Conservation (phyloP, 2,113 vertebrate species). For the Scolopax mira region DNA sequence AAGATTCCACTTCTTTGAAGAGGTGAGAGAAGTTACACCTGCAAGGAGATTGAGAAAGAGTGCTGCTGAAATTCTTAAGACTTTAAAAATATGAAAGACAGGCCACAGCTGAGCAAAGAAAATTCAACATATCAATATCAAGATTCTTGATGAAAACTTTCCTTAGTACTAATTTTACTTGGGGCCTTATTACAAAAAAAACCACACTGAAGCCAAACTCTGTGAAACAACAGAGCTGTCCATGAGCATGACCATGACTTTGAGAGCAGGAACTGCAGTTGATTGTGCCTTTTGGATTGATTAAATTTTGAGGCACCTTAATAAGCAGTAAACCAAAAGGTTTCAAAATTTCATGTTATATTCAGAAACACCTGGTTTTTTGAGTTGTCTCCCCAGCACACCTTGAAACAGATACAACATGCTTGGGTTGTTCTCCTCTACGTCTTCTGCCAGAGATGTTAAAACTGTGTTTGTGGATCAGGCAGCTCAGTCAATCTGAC, state of each 20-base stretch:
- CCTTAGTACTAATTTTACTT: background rate
- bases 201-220: background rate
- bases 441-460: background rate
- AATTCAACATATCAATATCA: background rate
- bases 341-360: background rate
- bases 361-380: background rate
- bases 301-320: background rate
- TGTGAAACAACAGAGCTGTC: background rate
- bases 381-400: background rate
- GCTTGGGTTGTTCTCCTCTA: background rate
- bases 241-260: background rate
- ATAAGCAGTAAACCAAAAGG: background rate
- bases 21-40: background rate
- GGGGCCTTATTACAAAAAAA: background rate
- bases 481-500: background rate
- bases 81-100: background rate
- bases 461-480: background rate
- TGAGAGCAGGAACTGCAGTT: background rate
- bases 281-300: background rate
- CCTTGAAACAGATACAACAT: background rate
- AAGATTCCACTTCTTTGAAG: background rate
- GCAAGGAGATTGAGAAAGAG: background rate
- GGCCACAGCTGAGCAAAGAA: rapidly evolving
- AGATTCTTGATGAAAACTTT: background rate
- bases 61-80: background rate